phyloP scores from a whole-genome alignment of 2,113 vertebrate genomes.

The Osmerus eperlanus region DNA sequence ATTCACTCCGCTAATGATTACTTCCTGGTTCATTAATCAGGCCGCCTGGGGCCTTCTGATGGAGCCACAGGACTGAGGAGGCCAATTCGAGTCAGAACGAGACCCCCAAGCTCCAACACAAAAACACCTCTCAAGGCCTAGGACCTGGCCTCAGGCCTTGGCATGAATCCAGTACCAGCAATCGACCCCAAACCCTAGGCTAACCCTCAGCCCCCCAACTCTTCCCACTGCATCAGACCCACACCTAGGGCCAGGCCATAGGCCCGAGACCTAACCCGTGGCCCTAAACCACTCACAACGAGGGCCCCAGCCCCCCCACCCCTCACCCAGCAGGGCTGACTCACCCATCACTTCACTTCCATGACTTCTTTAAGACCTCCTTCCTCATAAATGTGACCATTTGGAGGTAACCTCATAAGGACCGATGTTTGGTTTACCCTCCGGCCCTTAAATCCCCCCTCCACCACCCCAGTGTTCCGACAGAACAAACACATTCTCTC shows the following conservation, averaged over 20 bases:
- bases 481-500: slow-evolving; percentile 19
- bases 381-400: slow-evolving; percentile 27
- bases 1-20: slow-evolving; percentile 52
- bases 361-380: slow-evolving; percentile 40
- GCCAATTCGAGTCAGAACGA: too few species aligned
- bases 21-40: slow-evolving; percentile 60
- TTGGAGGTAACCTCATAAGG: slow-evolving; percentile 49
- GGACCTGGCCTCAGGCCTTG: too few species aligned
- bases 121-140: too few species aligned
- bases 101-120: too few species aligned
- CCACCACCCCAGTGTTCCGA: not conserved
- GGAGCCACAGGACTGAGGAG: too few species aligned
- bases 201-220: too few species aligned
- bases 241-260: too few species aligned
- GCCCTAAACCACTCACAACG: slow-evolving; percentile 36
- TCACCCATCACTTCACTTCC: slow-evolving; percentile 16
- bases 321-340: slow-evolving; percentile 6
- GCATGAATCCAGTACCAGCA: too few species aligned
- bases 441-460: slow-evolving; percentile 6
- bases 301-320: slow-evolving; percentile 20
- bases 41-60: slow-evolving; percentile 20
- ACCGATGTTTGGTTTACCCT: slow-evolving; percentile 50
- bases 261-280: slow-evolving; percentile 21
- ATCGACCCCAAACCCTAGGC: too few species aligned
- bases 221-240: too few species aligned